Evolutionary conservation across 1,140 invertebrate species (phyloP).

Genomic region (Oncopeltus fasciatus): DNA sequence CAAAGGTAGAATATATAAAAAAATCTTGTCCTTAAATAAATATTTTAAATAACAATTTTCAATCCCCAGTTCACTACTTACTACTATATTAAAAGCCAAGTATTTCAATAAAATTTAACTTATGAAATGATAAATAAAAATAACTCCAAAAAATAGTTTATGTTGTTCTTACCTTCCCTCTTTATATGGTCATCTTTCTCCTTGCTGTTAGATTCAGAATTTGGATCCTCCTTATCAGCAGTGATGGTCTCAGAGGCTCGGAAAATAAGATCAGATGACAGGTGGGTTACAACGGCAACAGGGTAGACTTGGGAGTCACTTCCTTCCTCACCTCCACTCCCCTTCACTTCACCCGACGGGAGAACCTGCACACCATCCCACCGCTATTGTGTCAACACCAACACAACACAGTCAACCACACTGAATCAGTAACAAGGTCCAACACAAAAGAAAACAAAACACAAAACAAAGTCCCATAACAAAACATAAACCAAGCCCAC

Average conservation of each 20-base stretch:
- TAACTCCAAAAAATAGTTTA: no score
- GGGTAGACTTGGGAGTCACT: conserved; percentile 35
- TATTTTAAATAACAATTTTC: no score
- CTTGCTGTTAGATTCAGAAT: conserved; percentile 25
- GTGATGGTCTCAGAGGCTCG: conserved; percentile 20
- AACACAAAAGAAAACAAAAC: background rate
- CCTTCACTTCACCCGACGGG: conserved; percentile 23
- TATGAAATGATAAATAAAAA: no score
- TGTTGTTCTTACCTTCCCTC: background rate
- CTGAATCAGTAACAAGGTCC: background rate
- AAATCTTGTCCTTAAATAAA: no score
- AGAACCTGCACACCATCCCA: conserved; percentile 23
- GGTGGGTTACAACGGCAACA: conserved; percentile 34
- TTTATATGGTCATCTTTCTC: conserved; percentile 12
- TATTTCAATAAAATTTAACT: no score
- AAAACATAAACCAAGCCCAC: no score
- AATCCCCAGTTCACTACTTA: no score
- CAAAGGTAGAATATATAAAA: no score
- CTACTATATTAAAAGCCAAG: no score
- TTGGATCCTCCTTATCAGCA: conserved; percentile 23
- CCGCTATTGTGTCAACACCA: background rate
- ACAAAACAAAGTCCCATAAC: background rate
- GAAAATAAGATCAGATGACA: conserved; percentile 28
- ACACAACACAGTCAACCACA: background rate
- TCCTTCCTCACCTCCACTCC: conserved; percentile 18